Conservation (phyloP, 1,140 invertebrate genomes). For the Drosophila novamexicana region DNA sequence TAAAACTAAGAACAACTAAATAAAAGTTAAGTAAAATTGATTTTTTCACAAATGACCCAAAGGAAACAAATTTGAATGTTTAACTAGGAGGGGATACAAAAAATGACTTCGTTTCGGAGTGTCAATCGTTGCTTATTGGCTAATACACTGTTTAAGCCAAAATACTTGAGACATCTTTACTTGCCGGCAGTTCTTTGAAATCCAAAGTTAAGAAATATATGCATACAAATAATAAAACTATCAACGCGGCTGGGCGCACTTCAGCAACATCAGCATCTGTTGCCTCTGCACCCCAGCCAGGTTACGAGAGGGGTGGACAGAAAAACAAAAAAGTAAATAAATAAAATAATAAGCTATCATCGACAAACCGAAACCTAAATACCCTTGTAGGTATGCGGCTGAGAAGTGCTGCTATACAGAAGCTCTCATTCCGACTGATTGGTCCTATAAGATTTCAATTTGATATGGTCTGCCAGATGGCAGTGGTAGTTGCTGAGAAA, state of each 20-base stretch:
- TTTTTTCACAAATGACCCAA: no score
- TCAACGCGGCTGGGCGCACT: slow-evolving; percentile 69
- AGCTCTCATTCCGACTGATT: no score
- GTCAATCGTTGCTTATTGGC: neutral
- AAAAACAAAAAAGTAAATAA: neutral
- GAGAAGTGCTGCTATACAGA: neutral
- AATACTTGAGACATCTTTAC: neutral
- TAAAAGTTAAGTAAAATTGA: no score
- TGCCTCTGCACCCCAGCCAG: slow-evolving; percentile 21
- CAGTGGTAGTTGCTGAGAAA: no score
- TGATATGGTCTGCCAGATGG: no score
- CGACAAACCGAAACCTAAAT: neutral
- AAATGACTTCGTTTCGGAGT: no score
- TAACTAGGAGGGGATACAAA: no score
- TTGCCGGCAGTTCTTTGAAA: neutral
- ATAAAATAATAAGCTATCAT: neutral
- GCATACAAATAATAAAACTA: slow-evolving; percentile 64
- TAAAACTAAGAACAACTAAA: no score
- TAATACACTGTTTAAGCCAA: neutral
- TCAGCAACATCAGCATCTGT: slow-evolving; percentile 58
- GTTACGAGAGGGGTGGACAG: neutral
- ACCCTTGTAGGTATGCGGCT: no score
- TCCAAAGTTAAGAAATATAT: slow-evolving; percentile 28
- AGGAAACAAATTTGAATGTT: no score
- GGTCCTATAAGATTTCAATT: no score